Evolutionary conservation across 2,797 vertebrate genomes (phyloP).

Genomic region (Pantherophis vulpinus): DNA sequence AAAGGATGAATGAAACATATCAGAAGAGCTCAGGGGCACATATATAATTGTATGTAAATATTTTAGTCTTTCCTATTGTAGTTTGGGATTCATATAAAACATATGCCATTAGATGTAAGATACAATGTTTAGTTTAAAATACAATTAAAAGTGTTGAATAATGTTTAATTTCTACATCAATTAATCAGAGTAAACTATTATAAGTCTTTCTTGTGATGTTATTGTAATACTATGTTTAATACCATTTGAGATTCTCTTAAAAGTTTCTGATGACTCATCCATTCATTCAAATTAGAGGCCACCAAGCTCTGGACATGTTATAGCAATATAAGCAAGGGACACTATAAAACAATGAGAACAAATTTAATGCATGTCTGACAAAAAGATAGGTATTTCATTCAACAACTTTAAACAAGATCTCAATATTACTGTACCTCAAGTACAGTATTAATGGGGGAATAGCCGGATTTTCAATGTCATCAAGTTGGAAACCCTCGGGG

Average conservation of each 20-base stretch:
- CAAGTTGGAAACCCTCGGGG: background rate
- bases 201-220: background rate
- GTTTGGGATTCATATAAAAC: background rate
- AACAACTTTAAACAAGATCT: background rate
- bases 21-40: background rate
- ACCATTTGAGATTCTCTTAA: background rate
- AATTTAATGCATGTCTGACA: background rate
- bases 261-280: background rate
- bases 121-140: background rate
- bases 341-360: background rate
- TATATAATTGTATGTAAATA: background rate
- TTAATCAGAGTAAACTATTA: background rate
- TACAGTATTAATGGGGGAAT: background rate
- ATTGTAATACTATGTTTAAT: background rate
- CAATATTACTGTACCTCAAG: background rate
- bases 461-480: background rate
- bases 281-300: background rate
- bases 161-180: background rate
- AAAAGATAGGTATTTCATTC: background rate
- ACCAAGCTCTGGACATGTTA: background rate
- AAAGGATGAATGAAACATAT: background rate
- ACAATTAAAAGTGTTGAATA: background rate
- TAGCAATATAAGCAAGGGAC: background rate
- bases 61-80: background rate
- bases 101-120: background rate